Percentiles rank a stretch among this genome's conserved stretches.
Conservation (phyloP, 2,797 vertebrate species). For the Buphagus erythrorhynchus region DNA sequence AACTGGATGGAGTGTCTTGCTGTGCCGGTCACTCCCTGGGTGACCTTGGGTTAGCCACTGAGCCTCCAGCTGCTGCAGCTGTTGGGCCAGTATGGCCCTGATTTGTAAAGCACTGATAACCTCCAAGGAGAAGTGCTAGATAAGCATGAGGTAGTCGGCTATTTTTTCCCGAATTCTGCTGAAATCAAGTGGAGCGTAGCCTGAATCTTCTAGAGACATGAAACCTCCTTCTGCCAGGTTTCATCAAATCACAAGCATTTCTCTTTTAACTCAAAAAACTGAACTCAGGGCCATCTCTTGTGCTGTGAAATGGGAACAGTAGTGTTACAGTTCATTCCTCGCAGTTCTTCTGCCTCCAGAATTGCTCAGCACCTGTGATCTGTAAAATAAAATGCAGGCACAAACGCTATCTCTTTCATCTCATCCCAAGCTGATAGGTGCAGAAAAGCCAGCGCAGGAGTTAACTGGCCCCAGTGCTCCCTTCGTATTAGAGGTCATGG, state of each 20-base stretch:
- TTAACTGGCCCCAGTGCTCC: neutral
- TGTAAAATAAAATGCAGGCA: neutral
- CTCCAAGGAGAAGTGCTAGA: conserved; percentile 16
- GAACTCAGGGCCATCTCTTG: neutral
- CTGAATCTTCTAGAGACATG: neutral
- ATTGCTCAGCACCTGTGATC: neutral
- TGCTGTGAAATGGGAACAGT: neutral
- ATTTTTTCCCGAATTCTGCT: neutral
- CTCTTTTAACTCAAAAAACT: neutral
- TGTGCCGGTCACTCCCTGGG: neutral
- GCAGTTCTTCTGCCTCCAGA: neutral
- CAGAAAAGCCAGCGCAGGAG: neutral
- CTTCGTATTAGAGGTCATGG: neutral
- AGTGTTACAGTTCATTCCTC: neutral
- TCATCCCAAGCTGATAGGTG: no score
- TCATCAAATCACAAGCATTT: neutral
- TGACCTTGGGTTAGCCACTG: conserved; percentile 19
- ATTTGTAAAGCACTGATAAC: neutral
- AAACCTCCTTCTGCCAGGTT: neutral
- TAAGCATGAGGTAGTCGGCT: neutral
- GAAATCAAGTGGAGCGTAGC: neutral
- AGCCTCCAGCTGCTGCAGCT: neutral
- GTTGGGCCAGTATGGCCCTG: neutral
- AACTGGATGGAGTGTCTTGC: neutral
- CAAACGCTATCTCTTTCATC: neutral